A percentile compares a stretch with the other conserved stretches of the same genome.
These are phyloP conservation scores for Cercopithecus mona DNA, from an alignment of 2,113 vertebrate genomes.

Conservation along the genomic window DNA sequence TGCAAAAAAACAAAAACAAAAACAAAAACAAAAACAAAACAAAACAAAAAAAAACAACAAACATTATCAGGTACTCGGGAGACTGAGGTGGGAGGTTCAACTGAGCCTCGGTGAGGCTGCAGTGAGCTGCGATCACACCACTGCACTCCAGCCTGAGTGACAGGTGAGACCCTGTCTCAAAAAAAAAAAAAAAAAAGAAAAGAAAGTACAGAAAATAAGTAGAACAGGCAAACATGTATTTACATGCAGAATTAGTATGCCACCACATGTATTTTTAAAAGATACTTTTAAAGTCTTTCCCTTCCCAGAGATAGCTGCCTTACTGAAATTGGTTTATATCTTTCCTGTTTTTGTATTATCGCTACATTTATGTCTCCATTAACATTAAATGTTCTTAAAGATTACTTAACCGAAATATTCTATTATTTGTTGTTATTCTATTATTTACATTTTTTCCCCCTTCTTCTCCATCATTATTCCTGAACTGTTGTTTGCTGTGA, in stretches of 20 bases:
- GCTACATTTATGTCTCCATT: neutral
- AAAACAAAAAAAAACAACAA: neutral
- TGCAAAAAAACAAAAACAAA: neutral
- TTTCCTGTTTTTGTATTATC: neutral
- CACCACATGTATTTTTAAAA: neutral
- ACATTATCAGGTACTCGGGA: neutral
- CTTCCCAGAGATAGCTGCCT: neutral
- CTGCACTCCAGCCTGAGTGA: neutral
- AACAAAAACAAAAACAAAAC: no score
- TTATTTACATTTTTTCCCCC: neutral
- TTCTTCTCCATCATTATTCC: neutral
- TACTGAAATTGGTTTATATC: neutral
- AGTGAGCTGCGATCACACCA: neutral
- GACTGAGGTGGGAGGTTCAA: neutral
- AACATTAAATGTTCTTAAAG: neutral
- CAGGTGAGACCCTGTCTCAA: neutral
- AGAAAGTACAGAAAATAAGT: neutral
- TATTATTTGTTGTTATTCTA: neutral
- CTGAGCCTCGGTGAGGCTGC: neutral
- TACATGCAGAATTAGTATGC: neutral
- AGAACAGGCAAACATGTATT: neutral
- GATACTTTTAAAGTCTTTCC: neutral
- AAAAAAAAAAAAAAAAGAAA: neutral
- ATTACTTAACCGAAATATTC: conserved; percentile 13
- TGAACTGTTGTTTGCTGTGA: neutral